Evolutionary conservation across 2,797 vertebrate genomes (phyloP), one percentile per base, ranked within the genome.

Genomic region (Okamejei kenojei): DNA sequence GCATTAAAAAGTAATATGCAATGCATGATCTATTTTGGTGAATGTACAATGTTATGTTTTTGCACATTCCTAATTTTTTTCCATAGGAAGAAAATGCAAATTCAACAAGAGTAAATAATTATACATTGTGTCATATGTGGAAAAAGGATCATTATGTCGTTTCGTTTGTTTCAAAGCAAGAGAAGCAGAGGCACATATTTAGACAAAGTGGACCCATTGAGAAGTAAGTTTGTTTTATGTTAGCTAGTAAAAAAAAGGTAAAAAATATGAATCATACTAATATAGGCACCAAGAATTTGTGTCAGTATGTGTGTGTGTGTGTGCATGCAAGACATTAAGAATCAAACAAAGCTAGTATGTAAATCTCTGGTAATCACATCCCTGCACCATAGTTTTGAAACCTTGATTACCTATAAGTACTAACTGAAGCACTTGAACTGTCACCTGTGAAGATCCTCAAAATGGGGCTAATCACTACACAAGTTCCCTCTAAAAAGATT

Each of bases 111-210:
- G 95, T 94, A 90, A 95, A 93, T 93, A 95, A 93, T 93, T 98
- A 98, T 80, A 97, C 96, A 0, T 94, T 99, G 92, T 95, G 97
- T 94, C 98, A 97, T 94, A 97, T 95, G 38, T 96, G 96, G 95
- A 96, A 93, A 32, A 95, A 93, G 94, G 96, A 95, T 93, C 96
- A 95, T 68, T 98, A 97, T 95, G 96, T 94, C 6, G 95, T 98
- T 93, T 97, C 97, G 29, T 93, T 98, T 93, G 96, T 95, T 26
- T 96, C 96, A 84, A 96, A 94, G 93, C 96, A 96, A 7, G 96
- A 96, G 94, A 94, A 96, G 92, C 96, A 95, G 93, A 98, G 97
- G 98, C 96, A 94, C 93, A 97, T 96, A 94, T 96, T 97, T 94
- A 97, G 94, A 94, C 97, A 97, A 94, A 95, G 94, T 1, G 97